Evolutionary conservation across 1,140 invertebrate genomes (phyloP), one percentile per base, ranked within the genome.

Genomic region (Papilio aristodemus): DNA sequence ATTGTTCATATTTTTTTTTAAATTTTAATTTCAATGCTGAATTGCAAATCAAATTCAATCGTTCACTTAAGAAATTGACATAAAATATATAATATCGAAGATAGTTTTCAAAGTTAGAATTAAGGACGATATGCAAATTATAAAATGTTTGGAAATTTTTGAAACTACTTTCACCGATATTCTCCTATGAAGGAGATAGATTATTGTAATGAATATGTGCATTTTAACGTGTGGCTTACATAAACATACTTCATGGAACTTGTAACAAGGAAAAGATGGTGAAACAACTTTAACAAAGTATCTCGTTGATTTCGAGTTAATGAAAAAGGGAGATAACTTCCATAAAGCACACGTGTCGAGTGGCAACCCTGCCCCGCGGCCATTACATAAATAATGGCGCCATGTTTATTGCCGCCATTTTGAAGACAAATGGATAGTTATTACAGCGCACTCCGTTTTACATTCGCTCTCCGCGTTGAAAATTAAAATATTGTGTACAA

Each of bases 381-480:
- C 89, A 91, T 91, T 90, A 88, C 89, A 91, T 91, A 91, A 91
- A 91, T 91, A 90, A 90, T 89, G 83, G 76, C 79, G 80, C 86
- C 84, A 90, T 91, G 87, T 91, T 91, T 91, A 91, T 91, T 91
- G 83, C 89, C 83, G 80, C 89, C 86, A 91, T 91, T 91, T 89
- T 89, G 87, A 89, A 91, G 89, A 91, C 89, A 91, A 91, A 91
- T 91, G 87, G 89, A 85, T 90, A 90, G 89, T 91, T 91, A 91
- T 91, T 90, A 91, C 87, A 79, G 78, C 80, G 79, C 82, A 83
- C 83, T 89, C 80, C 79, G 84, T 86, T 91, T 89, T 89, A 91
- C 89, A 89, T 89, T 89, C 85, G 77, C 80, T 83, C 80, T 71
- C 80, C 75, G 74, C 78, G 80, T 82, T 85, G 81, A 81, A 89